Evolutionary conservation across 2,888 invertebrate genomes (phyloP), one percentile per base, ranked within the genome.

Genomic region (Hermaeophaga mercurialis): DNA sequence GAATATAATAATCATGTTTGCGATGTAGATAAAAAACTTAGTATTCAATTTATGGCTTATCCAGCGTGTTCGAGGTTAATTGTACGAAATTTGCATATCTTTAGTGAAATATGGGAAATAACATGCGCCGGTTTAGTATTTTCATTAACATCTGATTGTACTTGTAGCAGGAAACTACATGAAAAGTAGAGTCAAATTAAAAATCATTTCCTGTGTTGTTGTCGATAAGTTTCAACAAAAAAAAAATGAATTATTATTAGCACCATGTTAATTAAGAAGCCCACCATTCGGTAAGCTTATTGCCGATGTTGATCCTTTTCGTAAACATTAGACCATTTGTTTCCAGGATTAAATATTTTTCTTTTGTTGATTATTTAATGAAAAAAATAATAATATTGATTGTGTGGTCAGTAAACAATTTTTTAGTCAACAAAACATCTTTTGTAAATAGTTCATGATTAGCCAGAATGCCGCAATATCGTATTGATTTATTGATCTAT

Each of bases 401-500:
- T n/a, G n/a, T n/a, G n/a, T n/a, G n/a, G n/a, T n/a, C n/a, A n/a
- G n/a, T n/a, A n/a, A n/a, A n/a, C n/a, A n/a, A n/a, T n/a, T n/a
- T n/a, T n/a, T n/a, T n/a, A n/a, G n/a, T n/a, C n/a, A 43, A 43
- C 43, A 43, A 24, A 43, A 12, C 24, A 2, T 26, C 43, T 14
- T 43, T 43, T 43, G 43, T 43, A 12, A 24, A 24, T 14, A 41
- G 4, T 31, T 28, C 31, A 31, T 31, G 39, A 31, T 33, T 52
- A 34, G 24, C 14, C n/a, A 15, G 34, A 18, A 33, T 52, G 15
- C 34, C 24, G 43, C 34, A 52, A 52, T 52, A 19, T 33, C 19
- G 12, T 18, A 52, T 52, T 52, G 52, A 55, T 55, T 44, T 49
- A 44, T 43, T 49, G 28, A 44, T 55, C 19, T 38, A 55, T 44